A percentile compares a stretch with the other conserved stretches of the same genome.
These are phyloP conservation scores for Micropterix aruncella DNA, from an alignment of 2,888 invertebrate genomes.

Conservation along the genomic window DNA sequence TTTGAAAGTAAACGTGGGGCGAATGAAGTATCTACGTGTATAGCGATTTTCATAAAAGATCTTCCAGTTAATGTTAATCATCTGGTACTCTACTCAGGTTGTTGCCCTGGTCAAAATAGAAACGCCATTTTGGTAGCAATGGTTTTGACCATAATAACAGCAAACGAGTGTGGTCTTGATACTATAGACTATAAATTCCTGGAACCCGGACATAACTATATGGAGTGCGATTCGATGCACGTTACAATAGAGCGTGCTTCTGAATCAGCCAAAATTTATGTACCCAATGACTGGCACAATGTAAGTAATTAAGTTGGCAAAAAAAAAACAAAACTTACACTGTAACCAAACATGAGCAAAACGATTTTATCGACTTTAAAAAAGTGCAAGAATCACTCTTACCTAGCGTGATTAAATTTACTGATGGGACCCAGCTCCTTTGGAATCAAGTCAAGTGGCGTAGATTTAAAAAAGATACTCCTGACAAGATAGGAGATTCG, in stretches of 20 bases:
- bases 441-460: constrained; percentile 5
- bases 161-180: constrained; percentile 3
- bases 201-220: constrained; percentile 8
- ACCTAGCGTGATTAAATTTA: constrained; percentile 1
- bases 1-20: neutral
- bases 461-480: constrained; percentile 4
- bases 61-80: constrained; percentile 2
- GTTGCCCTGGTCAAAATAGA: constrained; percentile 6
- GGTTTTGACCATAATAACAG: constrained; percentile 2
- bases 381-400: neutral
- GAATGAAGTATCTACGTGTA: neutral
- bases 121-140: constrained; percentile 6
- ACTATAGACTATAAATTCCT: constrained; percentile 8
- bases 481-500: too few relatives aligned
- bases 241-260: constrained; percentile 4
- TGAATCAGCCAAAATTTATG: constrained; percentile 3
- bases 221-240: constrained; percentile 6
- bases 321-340: neutral
- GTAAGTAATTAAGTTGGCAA: neutral
- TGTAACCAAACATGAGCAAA: neutral
- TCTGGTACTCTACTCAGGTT: neutral
- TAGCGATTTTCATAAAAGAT: neutral
- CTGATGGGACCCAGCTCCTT: constrained; percentile 2
- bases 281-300: constrained; percentile 5
- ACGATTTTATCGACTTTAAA: neutral